Evolutionary conservation across 2,797 vertebrate genomes (phyloP).

Genomic region (Sebastes trivittatus): DNA sequence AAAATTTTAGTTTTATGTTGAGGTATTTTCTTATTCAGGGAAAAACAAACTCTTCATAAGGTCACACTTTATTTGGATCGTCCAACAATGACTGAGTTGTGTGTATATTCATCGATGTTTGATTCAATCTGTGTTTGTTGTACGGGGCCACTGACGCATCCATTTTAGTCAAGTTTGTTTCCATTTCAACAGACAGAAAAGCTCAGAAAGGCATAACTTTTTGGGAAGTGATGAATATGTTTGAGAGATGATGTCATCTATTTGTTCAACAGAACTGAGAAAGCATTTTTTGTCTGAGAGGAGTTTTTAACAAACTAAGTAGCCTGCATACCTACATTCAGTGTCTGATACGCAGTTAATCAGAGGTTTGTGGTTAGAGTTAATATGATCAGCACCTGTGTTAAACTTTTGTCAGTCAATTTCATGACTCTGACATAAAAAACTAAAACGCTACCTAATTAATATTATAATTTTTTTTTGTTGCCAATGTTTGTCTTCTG

Average conservation of each 20-base stretch:
- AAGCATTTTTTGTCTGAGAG: constrained; percentile 12
- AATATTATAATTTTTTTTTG: neutral
- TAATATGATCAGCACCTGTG: neutral
- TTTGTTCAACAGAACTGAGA: constrained; percentile 21
- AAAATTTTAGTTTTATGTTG: neutral
- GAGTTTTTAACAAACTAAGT: constrained; percentile 25
- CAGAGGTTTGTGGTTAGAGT: neutral
- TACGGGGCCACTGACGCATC: constrained; percentile 36
- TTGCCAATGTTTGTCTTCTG: neutral
- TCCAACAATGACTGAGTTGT: constrained; percentile 4
- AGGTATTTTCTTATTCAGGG: neutral
- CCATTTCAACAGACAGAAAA: constrained; percentile 33
- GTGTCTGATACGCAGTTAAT: neutral
- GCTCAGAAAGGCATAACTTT: constrained; percentile 25
- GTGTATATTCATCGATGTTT: constrained; percentile 35
- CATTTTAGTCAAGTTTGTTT: constrained; percentile 45
- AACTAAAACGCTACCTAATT: neutral
- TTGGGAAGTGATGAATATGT: constrained; percentile 39
- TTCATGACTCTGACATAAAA: neutral
- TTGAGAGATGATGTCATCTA: constrained; percentile 25
- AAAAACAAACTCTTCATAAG: constrained; percentile 5
- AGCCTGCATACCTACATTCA: neutral
- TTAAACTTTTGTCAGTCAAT: neutral
- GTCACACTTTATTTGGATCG: constrained; percentile 8
- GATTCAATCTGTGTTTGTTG: constrained; percentile 42